Evolutionary conservation across 2,113 vertebrate genomes (phyloP).

Genomic region (Spizaetus ornatus): DNA sequence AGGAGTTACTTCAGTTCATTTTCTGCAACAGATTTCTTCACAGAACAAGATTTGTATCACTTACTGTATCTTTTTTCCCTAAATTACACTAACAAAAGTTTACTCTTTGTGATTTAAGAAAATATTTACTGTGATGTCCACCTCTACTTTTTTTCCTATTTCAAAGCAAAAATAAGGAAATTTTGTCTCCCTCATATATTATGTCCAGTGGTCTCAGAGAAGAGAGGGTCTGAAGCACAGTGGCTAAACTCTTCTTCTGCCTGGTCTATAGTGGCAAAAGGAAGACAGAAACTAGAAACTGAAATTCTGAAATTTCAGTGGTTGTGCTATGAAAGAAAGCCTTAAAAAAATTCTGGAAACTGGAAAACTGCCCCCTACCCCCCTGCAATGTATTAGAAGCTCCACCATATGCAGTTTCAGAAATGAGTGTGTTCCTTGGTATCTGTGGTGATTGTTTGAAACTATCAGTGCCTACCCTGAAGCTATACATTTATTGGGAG

Average conservation of each 20-base stretch:
- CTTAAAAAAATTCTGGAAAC: neutral
- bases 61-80: neutral
- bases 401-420: neutral
- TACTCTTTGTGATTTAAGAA: neutral
- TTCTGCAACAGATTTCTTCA: neutral
- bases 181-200: neutral
- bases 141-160: neutral
- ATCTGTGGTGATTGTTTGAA: neutral
- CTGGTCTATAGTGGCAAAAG: neutral
- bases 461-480: neutral
- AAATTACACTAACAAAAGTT: neutral
- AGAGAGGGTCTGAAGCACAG: neutral
- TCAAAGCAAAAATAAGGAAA: neutral
- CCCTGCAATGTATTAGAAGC: fast-evolving
- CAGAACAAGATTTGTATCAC: neutral
- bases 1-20: neutral
- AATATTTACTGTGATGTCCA: neutral
- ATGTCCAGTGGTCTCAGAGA: neutral
- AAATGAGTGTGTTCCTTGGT: neutral
- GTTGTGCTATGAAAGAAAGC: neutral
- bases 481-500: neutral
- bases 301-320: neutral
- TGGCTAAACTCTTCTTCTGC: neutral
- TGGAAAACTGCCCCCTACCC: fast-evolving
- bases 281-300: neutral